Percentiles rank a stretch among this genome's conserved stretches.
Evolutionary conservation across 2,888 invertebrate genomes (phyloP).

Genomic region (Microchrysa polita): DNA sequence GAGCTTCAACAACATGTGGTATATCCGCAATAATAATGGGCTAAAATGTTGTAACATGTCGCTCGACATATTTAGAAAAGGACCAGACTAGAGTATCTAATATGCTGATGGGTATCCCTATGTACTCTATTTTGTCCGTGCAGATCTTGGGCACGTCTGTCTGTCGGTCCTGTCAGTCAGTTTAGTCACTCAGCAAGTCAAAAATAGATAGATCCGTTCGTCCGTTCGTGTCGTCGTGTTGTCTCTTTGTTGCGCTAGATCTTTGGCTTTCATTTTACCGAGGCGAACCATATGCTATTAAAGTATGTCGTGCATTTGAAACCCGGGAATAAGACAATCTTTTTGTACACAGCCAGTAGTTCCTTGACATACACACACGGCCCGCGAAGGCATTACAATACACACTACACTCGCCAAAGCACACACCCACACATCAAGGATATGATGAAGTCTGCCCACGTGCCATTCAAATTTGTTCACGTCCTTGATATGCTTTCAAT

Average conservation of each 20-base stretch:
- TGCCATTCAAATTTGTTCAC: conserved; percentile 46
- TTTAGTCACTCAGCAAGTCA: too few relatives aligned
- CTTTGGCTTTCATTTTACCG: conserved; percentile 32
- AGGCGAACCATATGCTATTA: conserved; percentile 40
- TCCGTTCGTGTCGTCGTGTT: background rate
- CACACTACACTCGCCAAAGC: too few relatives aligned
- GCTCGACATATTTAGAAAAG: background rate
- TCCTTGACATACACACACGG: conserved; percentile 30
- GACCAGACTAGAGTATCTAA: too few relatives aligned
- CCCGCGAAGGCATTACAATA: too few relatives aligned
- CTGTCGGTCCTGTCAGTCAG: background rate
- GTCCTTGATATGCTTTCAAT: conserved; percentile 42
- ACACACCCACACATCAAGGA: conserved; percentile 28
- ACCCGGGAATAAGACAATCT: too few relatives aligned
- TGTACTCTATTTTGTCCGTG: too few relatives aligned
- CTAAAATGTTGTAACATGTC: conserved; percentile 10
- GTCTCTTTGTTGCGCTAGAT: background rate
- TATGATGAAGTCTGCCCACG: conserved; percentile 45
- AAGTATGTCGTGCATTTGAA: conserved; percentile 42
- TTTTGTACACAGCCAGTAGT: conserved; percentile 35
- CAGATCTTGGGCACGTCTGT: too few relatives aligned
- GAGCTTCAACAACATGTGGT: background rate
- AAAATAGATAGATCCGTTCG: too few relatives aligned
- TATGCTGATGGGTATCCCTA: background rate
- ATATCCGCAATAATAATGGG: conserved; percentile 22